Evolutionary conservation across 2,797 vertebrate genomes (phyloP).

Genomic region (Bradypodion pumilum): DNA sequence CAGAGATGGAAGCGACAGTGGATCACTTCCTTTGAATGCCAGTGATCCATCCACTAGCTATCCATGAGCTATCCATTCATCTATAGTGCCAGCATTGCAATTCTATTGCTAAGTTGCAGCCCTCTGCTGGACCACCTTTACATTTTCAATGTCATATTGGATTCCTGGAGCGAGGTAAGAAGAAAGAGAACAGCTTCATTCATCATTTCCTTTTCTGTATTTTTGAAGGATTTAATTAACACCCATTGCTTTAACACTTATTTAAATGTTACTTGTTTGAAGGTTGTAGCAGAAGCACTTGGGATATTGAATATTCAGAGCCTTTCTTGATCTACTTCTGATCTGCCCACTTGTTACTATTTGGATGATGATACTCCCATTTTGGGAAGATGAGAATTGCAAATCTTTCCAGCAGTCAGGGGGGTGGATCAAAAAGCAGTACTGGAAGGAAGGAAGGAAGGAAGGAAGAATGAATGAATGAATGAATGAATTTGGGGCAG

Average conservation of each 20-base stretch:
- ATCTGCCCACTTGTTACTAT: background rate
- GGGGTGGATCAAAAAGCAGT: background rate
- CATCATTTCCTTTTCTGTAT: background rate
- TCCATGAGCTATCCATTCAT: no score
- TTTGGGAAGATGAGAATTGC: background rate
- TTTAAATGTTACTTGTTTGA: background rate
- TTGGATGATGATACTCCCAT: background rate
- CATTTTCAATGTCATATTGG: background rate
- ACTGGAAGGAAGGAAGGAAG: no score
- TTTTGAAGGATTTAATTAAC: background rate
- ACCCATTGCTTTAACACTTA: background rate
- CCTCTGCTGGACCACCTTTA: background rate
- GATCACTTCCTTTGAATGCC: no score
- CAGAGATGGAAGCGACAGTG: conserved; percentile 46
- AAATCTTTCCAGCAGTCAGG: no score
- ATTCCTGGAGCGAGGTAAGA: background rate
- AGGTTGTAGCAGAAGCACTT: no score
- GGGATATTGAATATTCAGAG: background rate
- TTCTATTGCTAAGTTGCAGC: background rate
- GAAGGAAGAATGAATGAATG: no score
- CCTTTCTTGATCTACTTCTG: no score
- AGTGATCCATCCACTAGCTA: no score
- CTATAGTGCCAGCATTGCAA: background rate
- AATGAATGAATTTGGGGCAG: background rate
- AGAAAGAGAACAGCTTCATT: background rate